Evolutionary conservation across 2,888 invertebrate species (phyloP), one percentile per base, ranked within the genome.

Genomic region (Fragum whitleyi): DNA sequence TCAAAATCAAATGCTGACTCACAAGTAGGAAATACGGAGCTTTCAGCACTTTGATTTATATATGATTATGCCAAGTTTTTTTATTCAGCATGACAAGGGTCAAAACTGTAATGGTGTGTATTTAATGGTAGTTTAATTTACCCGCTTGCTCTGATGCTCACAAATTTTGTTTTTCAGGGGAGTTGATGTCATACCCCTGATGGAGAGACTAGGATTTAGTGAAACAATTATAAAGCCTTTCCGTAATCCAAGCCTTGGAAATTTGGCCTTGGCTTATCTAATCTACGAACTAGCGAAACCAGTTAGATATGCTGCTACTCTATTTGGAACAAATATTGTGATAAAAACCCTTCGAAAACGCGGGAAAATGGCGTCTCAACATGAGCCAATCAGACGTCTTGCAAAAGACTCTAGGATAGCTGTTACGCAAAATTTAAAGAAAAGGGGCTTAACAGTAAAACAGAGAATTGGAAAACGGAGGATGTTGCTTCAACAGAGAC

Each of bases 201-300:
- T 99, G 92, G 96, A 98, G 94, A 95, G 95, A 28, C 90, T 97
- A 84, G 96, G 97, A 87, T 94, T 98, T 6, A 97, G 96, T 94
- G 98, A 98, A 88, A 95, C 94, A 81, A 95, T 98, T 62, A 95
- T 97, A 74, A 95, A 96, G 73, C 96, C 97, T 74, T 94, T 99
- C 72, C 95, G 87, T 19, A 84, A 95, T 91, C 97, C 97, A 0
- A 96, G 93, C 88, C 97, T 98, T 93, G 99, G 99, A 16, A 96
- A 97, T 93, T 94, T 97, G 92, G 99, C 99, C 11, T 95, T 98
- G 51, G 96, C 98, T 0, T 97, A 98, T 94, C 96, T 98, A 57
- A 95, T 98, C 89, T 99, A 99, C 94, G 99, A 99, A 95, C 95
- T 99, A 87, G 96, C 96, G 36, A 97, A 98, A 11, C 99, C 99